Base-by-base conservation (phyloP, 2,113 vertebrate species). In the Chrysochloris asiatica region DNA sequence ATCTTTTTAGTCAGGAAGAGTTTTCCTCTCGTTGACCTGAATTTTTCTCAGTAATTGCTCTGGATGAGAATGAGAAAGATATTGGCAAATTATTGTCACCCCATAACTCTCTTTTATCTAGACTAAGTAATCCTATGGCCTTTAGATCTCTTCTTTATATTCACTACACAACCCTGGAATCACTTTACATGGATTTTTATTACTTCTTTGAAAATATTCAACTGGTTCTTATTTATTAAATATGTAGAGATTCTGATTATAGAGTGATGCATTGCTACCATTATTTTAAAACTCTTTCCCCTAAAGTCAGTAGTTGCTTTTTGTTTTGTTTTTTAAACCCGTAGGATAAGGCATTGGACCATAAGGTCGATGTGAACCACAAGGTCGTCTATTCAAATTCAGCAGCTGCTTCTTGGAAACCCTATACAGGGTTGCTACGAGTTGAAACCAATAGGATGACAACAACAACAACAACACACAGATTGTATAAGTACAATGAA, bases 101-200 rank as follows among this genome's bases (percentile, higher is more conserved):
- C 33, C 4, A 2, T 56, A 79, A 86, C 41, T 93, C 93, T 84
- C 36, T 73, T 48, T 89, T 79, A n/a, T 80, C 38, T 83, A 47
- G 28, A 33, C 38, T 38, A 63, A 65, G 17, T 65, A 48, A 72
- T 48, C 0, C 24, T 50, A 3, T 45, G 41, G 11, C 6, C 13
- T 41, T 59, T 54, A 54, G 12, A 17, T 45, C 6, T 59, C 19
- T 82, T 83, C 36, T 77, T 87, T 17, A 17, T n/a, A 45, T 50
- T 79, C 65, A 47, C 12, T 76, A 2, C 52, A n/a, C n/a, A n/a
- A n/a, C n/a, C n/a, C n/a, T n/a, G n/a, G n/a, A n/a, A n/a, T n/a
- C n/a, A n/a, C 59, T 28, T 88, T 73, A 17, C 6, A 63, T 47
- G 30, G 67, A 65, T 79, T 59, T n/a, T 73, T 8, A 41, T 72